Evolutionary conservation across 2,797 vertebrate genomes (phyloP).

Genomic region (Knipowitschia caucasica): DNA sequence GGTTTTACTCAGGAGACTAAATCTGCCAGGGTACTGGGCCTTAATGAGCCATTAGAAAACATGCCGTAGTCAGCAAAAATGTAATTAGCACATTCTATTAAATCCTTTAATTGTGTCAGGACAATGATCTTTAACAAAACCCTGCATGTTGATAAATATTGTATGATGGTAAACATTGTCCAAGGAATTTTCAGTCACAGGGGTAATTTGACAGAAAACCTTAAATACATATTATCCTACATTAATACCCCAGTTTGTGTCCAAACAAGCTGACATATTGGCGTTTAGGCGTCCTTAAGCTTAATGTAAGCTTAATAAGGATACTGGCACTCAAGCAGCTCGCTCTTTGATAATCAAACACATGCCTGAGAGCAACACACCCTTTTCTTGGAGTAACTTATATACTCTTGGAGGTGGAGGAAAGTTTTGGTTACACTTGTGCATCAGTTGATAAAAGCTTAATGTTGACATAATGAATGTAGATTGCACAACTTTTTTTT

Average conservation of each 20-base stretch:
- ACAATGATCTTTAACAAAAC: slow-evolving; percentile 80
- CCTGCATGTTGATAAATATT: slow-evolving; percentile 75
- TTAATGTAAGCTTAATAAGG: slow-evolving; percentile 66
- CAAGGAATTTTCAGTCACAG: slow-evolving; percentile 73
- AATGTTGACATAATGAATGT: too few species aligned
- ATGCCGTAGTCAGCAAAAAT: slow-evolving; percentile 81
- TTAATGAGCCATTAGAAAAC: slow-evolving; percentile 83
- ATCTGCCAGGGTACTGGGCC: slow-evolving; percentile 77
- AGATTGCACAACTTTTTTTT: too few species aligned
- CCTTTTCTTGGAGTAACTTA: slow-evolving; percentile 66
- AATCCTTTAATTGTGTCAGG: slow-evolving; percentile 84
- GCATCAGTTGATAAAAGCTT: too few species aligned
- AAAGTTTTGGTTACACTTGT: too few species aligned
- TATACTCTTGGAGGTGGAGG: too few species aligned
- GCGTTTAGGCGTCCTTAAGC: slow-evolving; percentile 65
- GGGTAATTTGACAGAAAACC: slow-evolving; percentile 73
- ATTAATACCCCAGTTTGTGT: slow-evolving; percentile 59
- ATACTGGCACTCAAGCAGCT: slow-evolving; percentile 62
- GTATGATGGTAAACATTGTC: slow-evolving; percentile 68
- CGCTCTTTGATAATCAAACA: slow-evolving; percentile 55
- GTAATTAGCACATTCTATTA: slow-evolving; percentile 84
- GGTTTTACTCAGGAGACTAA: slow-evolving; percentile 67
- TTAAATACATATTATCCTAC: slow-evolving; percentile 68
- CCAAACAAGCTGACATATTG: slow-evolving; percentile 71
- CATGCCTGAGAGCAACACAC: slow-evolving; percentile 64